Evolutionary conservation across 2,113 vertebrate species (phyloP), one percentile per base, ranked within the genome.

Genomic region (Urocitellus parryii): DNA sequence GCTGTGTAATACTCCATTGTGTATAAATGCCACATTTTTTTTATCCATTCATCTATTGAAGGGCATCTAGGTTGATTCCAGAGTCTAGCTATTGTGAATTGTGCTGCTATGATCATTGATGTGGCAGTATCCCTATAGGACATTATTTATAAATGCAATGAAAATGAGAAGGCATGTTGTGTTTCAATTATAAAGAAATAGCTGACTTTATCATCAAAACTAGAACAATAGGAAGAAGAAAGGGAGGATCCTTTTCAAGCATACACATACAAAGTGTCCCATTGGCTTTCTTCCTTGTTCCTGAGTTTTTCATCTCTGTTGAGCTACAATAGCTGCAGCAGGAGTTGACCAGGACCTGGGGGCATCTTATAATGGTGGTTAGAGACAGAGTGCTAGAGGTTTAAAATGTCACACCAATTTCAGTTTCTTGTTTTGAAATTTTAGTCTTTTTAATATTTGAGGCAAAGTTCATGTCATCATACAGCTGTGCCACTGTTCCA

Each of bases 291-390:
- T 58, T 32, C 5, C 2, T 1, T 32, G 2, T 2, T n/a, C n/a
- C 42, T 63, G 34, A 45, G 29, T 0, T 45, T 81, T 53, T 25
- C 17, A 24, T 42, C 22, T 81, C 3, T 80, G 16, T 24, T 4
- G 3, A 45, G 1, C 5, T 61, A 10, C 12, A n/a, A 1, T 11
- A 18, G 0, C 18, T 74, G 3, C 17, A 2, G 39, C 12, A 17
- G 8, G 5, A 17, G 4, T 29, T n/a, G 56, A 76, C 4, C 27
- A 90, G 14, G 7, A 67, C n/a, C 24, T 18, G 25, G 1, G 10
- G 11, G 12, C 11, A 63, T 6, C 39, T 73, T 74, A 42, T 32
- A 48, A 73, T 11, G 88, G 8, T 58, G 17, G 10, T 13, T 81
- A 34, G 17, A 83, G 11, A 39, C 5, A 25, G 18, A 81, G 48